Percentiles rank a stretch among this genome's conserved stretches.
phyloP scores from a whole-genome alignment of 2,888 invertebrate genomes.

The Agonopterix arenella region DNA sequence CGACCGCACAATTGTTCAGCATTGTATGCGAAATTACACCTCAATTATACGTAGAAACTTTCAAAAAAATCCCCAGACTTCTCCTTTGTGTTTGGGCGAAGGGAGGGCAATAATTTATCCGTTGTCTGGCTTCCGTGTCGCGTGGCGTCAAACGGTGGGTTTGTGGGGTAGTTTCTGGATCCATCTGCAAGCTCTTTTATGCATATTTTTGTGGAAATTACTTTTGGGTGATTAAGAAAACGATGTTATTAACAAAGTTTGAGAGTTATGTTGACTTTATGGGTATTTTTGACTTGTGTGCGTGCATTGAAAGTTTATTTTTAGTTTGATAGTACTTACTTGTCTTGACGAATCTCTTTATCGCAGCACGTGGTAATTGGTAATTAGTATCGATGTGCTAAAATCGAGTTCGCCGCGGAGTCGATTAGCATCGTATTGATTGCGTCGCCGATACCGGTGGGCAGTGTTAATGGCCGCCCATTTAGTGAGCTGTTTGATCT shows the following conservation, averaged over 20 bases:
- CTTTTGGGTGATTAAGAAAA: neutral
- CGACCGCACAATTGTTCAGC: constrained; percentile 38
- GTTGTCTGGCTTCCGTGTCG: constrained; percentile 52
- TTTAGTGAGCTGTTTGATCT: constrained; percentile 55
- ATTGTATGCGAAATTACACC: constrained; percentile 60
- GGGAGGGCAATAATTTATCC: constrained; percentile 56
- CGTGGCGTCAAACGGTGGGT: constrained; percentile 40
- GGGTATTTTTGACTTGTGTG: too few relatives aligned
- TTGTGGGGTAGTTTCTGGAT: constrained; percentile 30
- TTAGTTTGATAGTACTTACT: neutral
- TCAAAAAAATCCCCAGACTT: constrained; percentile 37
- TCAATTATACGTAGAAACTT: constrained; percentile 55
- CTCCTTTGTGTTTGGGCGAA: constrained; percentile 43
- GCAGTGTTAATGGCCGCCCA: constrained; percentile 57
- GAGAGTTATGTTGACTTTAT: too few relatives aligned
- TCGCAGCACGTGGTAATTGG: constrained; percentile 50
- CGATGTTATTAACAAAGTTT: too few relatives aligned
- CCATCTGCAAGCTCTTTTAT: constrained; percentile 25
- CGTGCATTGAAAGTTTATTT: neutral
- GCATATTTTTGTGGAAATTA: neutral
- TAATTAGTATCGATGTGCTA: constrained; percentile 65
- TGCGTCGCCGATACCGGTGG: constrained; percentile 49
- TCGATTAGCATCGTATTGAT: constrained; percentile 59
- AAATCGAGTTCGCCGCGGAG: constrained; percentile 48
- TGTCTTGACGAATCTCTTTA: constrained; percentile 32